Evolutionary conservation across 2,797 vertebrate species (phyloP), one percentile per base, ranked within the genome.

Genomic region (Nannoperca obscura): DNA sequence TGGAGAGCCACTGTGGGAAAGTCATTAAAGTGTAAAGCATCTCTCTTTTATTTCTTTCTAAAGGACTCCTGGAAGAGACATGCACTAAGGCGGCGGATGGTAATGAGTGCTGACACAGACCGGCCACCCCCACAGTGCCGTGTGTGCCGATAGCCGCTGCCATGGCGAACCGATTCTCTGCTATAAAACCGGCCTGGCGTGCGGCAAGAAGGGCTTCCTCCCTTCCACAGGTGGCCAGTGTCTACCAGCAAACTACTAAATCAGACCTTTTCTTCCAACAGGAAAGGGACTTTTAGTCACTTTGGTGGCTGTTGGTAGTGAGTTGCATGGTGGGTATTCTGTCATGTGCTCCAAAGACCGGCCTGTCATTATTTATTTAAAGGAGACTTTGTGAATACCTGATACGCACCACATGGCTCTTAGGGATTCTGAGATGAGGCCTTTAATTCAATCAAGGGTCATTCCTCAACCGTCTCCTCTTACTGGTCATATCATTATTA

Each of bases 1-100:
- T 91, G 76, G 91, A 89, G 90, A 78, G 81, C 90, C 80, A 92
- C 94, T 94, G 87, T 91, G 90, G 95, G 95, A 96, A 96, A 97
- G 94, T 92, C 93, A 95, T 93, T 94, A 94, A 94, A 95, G 94
- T 95, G 88, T 93, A 94, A 95, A 96, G 92, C 89, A 92, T 95
- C 94, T 59, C 91, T 79, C 67, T 89, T 94, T 95, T 92, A 83
- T 92, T 89, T 90, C 5, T 77, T 86, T 91, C 79, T 89, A 88
- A 94, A 87, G 80, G 88, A 92, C 71, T 88, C 78, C 75, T 91
- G 86, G 92, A 91, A 91, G 88, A 86, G 88, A 72, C 76, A 80
- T 88, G 89, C 81, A 81, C 86, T 71, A 82, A 90, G 90, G 85
- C 78, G 20, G 54, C 59, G 86, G 86, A 92, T 77, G 87, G 52